These are phyloP conservation scores for Threskiornis aethiopicus DNA, from an alignment of 2,797 vertebrate genomes.

Conservation along the genomic window DNA sequence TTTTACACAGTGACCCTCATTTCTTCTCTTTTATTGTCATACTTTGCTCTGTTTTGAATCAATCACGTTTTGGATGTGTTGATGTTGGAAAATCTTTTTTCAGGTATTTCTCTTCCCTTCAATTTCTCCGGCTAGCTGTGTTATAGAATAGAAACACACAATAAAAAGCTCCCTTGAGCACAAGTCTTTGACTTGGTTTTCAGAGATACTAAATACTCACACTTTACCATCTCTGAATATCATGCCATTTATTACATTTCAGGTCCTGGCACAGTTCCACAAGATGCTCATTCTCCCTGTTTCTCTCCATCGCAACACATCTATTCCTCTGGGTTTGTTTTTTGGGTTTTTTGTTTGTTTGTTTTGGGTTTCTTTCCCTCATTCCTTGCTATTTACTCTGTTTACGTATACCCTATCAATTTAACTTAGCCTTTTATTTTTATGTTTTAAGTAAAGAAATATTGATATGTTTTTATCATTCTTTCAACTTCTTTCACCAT, in stretches of 20 bases:
- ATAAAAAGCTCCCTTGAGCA: background rate
- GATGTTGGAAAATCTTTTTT: background rate
- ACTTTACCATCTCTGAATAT: background rate
- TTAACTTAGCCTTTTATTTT: background rate
- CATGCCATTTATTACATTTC: background rate
- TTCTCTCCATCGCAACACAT: background rate
- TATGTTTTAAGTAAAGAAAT: background rate
- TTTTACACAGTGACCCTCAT: background rate
- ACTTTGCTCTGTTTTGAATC: background rate
- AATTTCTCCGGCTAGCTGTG: background rate
- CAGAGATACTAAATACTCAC: background rate
- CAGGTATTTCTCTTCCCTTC: background rate
- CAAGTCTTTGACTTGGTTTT: background rate
- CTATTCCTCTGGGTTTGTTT: background rate
- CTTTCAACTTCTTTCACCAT: background rate
- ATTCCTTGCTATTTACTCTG: background rate
- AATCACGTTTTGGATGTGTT: background rate
- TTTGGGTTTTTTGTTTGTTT: too few relatives aligned
- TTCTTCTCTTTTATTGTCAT: background rate
- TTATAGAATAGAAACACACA: background rate
- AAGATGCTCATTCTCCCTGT: background rate
- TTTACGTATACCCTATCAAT: background rate
- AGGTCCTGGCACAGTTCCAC: background rate
- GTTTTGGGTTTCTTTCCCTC: background rate
- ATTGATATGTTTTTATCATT: background rate